A percentile compares a stretch with the other conserved stretches of the same genome.
phyloP scores from a whole-genome alignment of 1,140 invertebrate genomes.

The Sitodiplosis mosellana region DNA sequence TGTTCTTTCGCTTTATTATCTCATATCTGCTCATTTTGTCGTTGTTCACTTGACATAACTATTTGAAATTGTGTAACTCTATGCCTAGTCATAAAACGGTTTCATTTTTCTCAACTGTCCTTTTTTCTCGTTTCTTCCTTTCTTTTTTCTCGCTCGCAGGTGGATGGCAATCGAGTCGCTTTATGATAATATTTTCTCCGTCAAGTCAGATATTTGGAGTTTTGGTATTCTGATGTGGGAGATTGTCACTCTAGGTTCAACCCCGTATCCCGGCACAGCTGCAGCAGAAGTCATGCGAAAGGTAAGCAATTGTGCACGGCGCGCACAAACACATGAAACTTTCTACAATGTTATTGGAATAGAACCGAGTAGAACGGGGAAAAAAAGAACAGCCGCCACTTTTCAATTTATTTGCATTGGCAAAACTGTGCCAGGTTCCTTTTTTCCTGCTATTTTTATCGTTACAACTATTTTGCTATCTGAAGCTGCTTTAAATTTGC shows the following conservation, averaged over 20 bases:
- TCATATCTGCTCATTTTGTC: too few relatives aligned
- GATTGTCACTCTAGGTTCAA: slow-evolving; percentile 78
- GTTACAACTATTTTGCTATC: too few relatives aligned
- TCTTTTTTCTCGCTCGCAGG: slow-evolving; percentile 25
- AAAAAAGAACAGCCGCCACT: neutral
- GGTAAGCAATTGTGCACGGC: slow-evolving; percentile 24
- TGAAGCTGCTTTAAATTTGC: too few relatives aligned
- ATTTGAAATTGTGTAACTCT: neutral
- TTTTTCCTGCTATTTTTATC: neutral
- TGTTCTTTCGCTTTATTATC: too few relatives aligned
- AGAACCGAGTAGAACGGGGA: neutral
- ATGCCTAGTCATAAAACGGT: neutral
- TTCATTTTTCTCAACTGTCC: neutral
- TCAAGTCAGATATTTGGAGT: slow-evolving; percentile 85
- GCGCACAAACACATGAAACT: neutral
- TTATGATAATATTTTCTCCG: slow-evolving; percentile 78
- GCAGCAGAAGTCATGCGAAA: slow-evolving; percentile 67
- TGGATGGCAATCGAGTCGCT: slow-evolving; percentile 93
- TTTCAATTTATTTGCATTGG: neutral
- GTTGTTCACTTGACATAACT: too few relatives aligned
- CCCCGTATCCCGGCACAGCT: slow-evolving; percentile 71
- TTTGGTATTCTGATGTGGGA: slow-evolving; percentile 88
- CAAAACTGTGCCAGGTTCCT: neutral
- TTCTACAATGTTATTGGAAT: slow-evolving; percentile 1
- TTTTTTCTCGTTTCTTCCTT: neutral